phyloP scores from a whole-genome alignment of 1,140 invertebrate species.

The Cotesia typhae region DNA sequence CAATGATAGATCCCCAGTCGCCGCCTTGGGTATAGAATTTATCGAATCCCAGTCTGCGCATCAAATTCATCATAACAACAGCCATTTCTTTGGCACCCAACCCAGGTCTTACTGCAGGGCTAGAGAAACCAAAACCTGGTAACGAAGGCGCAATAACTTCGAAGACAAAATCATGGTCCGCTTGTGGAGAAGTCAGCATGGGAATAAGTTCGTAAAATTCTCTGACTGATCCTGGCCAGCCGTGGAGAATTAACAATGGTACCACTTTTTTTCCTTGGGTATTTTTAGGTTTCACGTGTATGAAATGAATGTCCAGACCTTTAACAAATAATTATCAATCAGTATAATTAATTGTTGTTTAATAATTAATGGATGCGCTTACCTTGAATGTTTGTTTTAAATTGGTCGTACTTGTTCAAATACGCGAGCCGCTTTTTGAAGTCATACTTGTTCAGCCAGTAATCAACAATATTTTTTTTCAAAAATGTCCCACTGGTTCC shows the following conservation, averaged over 20 bases:
- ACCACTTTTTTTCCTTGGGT: constrained; percentile 63
- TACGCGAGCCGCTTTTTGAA: constrained; percentile 74
- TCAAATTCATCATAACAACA: constrained; percentile 82
- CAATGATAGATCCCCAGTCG: constrained; percentile 80
- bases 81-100: constrained; percentile 72
- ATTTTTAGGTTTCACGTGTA: constrained; percentile 71
- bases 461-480: constrained; percentile 69
- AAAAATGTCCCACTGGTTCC: constrained; percentile 80
- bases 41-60: constrained; percentile 77
- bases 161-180: constrained; percentile 74
- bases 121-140: constrained; percentile 87
- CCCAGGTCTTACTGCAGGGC: constrained; percentile 71
- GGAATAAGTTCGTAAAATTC: constrained; percentile 84
- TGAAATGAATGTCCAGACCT: constrained; percentile 80
- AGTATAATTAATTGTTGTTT: too few species aligned
- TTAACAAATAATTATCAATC: constrained; percentile 34
- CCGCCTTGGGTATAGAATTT: constrained; percentile 85
- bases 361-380: constrained; percentile 44
- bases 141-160: constrained; percentile 83
- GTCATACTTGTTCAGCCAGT: constrained; percentile 79
- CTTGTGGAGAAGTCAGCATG: constrained; percentile 69
- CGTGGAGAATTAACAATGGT: constrained; percentile 80
- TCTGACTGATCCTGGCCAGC: constrained; percentile 86
- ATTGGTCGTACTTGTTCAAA: constrained; percentile 79
- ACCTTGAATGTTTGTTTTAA: constrained; percentile 76